Conservation (phyloP, 2,113 vertebrate genomes). For the Herpetotheres cachinnans region DNA sequence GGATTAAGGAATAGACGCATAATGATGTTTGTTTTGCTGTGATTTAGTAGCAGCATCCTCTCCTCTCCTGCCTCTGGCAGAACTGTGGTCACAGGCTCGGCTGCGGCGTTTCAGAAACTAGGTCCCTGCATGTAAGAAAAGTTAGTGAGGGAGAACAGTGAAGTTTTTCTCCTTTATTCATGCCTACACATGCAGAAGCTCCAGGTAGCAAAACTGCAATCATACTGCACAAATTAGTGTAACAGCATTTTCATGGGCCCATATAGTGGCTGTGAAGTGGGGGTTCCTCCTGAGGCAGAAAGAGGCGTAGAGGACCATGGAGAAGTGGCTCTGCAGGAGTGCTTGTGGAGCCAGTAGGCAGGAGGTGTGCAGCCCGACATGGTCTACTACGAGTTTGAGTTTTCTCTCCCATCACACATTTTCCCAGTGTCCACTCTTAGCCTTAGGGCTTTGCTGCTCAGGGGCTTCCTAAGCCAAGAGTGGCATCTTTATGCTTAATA, state of each 20-base stretch:
- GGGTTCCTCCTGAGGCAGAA: neutral
- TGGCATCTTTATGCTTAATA: neutral
- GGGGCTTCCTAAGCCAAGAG: neutral
- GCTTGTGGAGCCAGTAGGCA: neutral
- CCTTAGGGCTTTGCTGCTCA: neutral
- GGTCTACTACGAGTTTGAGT: fast-evolving
- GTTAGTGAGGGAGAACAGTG: neutral
- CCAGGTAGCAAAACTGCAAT: neutral
- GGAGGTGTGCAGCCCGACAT: neutral
- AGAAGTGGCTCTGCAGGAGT: neutral
- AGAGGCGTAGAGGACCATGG: neutral
- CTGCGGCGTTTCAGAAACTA: neutral
- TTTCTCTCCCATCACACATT: neutral
- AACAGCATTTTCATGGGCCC: neutral
- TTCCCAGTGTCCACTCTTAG: neutral
- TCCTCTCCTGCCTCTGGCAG: neutral
- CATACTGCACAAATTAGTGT: neutral
- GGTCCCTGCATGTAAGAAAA: neutral
- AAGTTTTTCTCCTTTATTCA: neutral
- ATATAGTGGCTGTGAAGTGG: neutral
- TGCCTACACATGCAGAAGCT: neutral
- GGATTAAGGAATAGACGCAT: neutral
- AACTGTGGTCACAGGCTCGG: neutral
- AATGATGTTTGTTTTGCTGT: neutral
- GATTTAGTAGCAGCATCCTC: neutral